Base-by-base conservation (phyloP, 2,888 invertebrate species). In the Dione vanillae region DNA sequence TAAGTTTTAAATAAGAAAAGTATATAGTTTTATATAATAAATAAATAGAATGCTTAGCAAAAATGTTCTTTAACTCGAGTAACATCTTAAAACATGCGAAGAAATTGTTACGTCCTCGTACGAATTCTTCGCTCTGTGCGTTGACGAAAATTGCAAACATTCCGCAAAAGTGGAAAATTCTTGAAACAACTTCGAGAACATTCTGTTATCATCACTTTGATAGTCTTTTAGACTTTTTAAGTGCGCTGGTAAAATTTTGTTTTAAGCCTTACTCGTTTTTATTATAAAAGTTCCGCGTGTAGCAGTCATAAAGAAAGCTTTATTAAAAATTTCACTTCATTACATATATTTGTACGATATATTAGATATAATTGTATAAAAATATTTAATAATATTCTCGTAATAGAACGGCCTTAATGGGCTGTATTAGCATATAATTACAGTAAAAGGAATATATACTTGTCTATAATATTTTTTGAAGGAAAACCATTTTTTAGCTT, bases 141-240 rank as follows among this genome's bases (percentile, higher is more conserved):
- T 62, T 54, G 62, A 69, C 54, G 62, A 54, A 69, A 69, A 64
- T 69, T 69, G 51, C 45, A 45, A 64, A 62, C 68, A 62, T 69
- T 69, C 68, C 68, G 20, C 68, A 11, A 47, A 64, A 69, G 54
- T 45, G 68, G 62, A 27, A 12, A 62, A 68, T 69, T 69, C 62
- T 54, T 62, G 40, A 69, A 11, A 62, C 62, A 64, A 64, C 62
- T 64, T 56, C 37, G 68, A 45, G 52, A 67, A 69, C 43, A 68
- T 68, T 62, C 61, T 68, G 62, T 62, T 62, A 68, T 68, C 68
- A 62, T 68, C 52, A 19, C 45, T 62, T 68, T 68, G 68, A 62
- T 68, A 62, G 68, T 68, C 62, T 54, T 62, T 68, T 62, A 62
- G 62, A 68, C 61, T 59, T 68, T 68, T 62, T 54, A 68, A 68